Evolutionary conservation across 2,888 invertebrate genomes (phyloP), one percentile per base, ranked within the genome.

Genomic region (Alsophila aescularia): DNA sequence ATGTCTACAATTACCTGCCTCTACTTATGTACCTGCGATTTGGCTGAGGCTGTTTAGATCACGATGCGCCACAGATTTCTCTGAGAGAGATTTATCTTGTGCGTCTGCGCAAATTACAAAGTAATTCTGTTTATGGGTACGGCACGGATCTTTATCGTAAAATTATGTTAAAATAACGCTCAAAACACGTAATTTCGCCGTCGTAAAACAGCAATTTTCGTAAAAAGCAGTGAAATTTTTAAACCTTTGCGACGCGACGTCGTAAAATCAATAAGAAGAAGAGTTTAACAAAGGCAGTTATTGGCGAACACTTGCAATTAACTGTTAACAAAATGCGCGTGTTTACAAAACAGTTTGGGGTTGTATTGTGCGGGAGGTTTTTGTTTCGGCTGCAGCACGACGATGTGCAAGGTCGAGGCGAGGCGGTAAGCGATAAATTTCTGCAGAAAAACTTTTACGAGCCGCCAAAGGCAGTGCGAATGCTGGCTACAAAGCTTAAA

Each of bases 231-330:
- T 66, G 65, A 58, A 54, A 54, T 53, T 58, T 55, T 63, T 65
- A 75, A 79, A 77, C 70, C 72, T 75, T 74, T 24, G 24, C 24
- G 24, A 24, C 24, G 50, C 70, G 70, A 68, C 64, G 73, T 78
- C 75, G 74, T 87, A 83, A 85, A 85, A 63, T 60, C 43, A 50
- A 58, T 36, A 32, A 42, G 47, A 32, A 83, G 79, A 79, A 79
- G 73, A 78, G 75, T 76, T 77, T 62, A 69, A 85, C 85, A 86
- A 87, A 74, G 73, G 67, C 59, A 42, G 76, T 82, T 80, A 80
- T 85, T 83, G 78, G 77, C 81, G 74, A 89, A 86, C 88, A 85
- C 86, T 85, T 86, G 82, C 85, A 84, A 85, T 87, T 84, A 85
- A 77, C 77, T 64, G 73, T 75, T 75, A 77, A 83, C 83, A 82